A percentile compares a stretch with the other conserved stretches of the same genome.
Evolutionary conservation across 2,888 invertebrate species (phyloP).

Genomic region (Orthonevra nobilis): DNA sequence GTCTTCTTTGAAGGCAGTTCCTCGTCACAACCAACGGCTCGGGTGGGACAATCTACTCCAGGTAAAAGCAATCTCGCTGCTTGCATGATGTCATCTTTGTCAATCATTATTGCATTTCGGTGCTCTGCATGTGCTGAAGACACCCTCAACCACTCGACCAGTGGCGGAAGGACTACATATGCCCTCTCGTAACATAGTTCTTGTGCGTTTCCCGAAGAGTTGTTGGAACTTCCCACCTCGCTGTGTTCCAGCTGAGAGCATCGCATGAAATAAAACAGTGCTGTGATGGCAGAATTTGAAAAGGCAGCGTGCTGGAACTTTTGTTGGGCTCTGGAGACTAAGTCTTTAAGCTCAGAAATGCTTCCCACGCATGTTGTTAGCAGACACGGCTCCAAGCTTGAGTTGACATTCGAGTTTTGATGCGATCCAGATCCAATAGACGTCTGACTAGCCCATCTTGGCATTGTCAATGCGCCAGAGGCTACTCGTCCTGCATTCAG

Average conservation of each 20-base stretch:
- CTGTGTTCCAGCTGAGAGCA: slow-evolving; percentile 91
- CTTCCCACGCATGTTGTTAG: slow-evolving; percentile 95
- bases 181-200: slow-evolving; percentile 93
- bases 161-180: slow-evolving; percentile 92
- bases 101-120: slow-evolving; percentile 88
- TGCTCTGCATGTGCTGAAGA: slow-evolving; percentile 91
- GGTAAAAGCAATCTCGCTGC: slow-evolving; percentile 92
- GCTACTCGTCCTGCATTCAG: slow-evolving; percentile 93
- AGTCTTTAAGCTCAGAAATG: slow-evolving; percentile 87
- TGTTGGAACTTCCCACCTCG: slow-evolving; percentile 80
- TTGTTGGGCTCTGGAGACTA: slow-evolving; percentile 84
- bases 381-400: slow-evolving; percentile 85
- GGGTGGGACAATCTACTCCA: slow-evolving; percentile 93
- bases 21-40: slow-evolving; percentile 84
- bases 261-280: slow-evolving; percentile 94
- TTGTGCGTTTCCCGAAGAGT: slow-evolving; percentile 81
- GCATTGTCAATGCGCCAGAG: slow-evolving; percentile 91
- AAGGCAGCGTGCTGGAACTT: slow-evolving; percentile 80
- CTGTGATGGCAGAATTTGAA: slow-evolving; percentile 86
- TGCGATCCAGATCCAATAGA: slow-evolving; percentile 82
- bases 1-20: slow-evolving; percentile 80
- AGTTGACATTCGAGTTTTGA: slow-evolving; percentile 76
- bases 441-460: slow-evolving; percentile 89
- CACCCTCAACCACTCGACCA: slow-evolving; percentile 94
- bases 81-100: slow-evolving; percentile 93